phyloP scores from a whole-genome alignment of 1,140 invertebrate genomes.

The Orius laevigatus region DNA sequence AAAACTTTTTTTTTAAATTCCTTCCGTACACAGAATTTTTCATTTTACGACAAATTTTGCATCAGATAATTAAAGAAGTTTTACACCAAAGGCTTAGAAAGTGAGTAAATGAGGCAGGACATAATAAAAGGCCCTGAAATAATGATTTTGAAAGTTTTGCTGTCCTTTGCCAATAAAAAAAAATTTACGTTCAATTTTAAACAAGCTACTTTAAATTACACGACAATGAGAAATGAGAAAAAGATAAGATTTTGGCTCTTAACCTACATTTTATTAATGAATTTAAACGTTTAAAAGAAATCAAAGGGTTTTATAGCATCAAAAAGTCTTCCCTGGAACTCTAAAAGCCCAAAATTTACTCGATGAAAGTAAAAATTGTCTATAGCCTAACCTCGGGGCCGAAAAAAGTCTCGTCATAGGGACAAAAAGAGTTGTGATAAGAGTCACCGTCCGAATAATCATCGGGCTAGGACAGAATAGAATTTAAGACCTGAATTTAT shows the following conservation, averaged over 20 bases:
- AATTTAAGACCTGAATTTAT: not conserved
- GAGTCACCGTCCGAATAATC: constrained; percentile 12
- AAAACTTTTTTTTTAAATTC: no score
- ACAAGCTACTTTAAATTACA: constrained; percentile 4
- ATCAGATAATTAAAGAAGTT: no score
- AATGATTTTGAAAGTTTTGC: not conserved
- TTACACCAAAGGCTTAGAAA: no score
- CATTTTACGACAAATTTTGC: no score
- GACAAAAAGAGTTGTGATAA: constrained; percentile 8
- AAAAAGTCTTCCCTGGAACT: no score
- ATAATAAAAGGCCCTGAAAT: not conserved
- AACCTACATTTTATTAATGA: constrained; percentile 1
- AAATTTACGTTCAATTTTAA: not conserved
- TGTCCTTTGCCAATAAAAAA: not conserved
- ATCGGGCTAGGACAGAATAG: not conserved
- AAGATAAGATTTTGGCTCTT: not conserved
- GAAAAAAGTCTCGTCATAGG: constrained; percentile 12
- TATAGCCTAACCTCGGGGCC: constrained; percentile 11
- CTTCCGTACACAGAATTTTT: no score
- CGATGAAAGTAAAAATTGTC: not conserved
- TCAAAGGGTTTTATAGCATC: no score
- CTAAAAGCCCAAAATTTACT: no score
- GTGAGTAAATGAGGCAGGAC: not conserved
- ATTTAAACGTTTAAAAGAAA: not conserved
- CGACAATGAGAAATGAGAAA: no score